Percentiles rank a stretch among this genome's conserved stretches.
Evolutionary conservation across 2,888 invertebrate species (phyloP).

Genomic region (Hydroisotoma schaefferi): DNA sequence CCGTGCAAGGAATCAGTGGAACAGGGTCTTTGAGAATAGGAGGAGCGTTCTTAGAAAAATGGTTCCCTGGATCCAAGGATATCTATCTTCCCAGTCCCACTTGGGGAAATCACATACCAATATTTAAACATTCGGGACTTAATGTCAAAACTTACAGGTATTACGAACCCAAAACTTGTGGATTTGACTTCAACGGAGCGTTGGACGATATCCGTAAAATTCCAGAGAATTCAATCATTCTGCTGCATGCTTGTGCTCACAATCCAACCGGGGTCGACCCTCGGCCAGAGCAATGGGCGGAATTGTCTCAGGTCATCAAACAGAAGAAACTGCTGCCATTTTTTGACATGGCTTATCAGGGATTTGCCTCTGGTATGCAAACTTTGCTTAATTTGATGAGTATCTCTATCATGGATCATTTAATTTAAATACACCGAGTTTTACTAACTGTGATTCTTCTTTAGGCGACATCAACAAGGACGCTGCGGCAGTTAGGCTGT

Average conservation of each 20-base stretch:
- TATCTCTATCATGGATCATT: background rate
- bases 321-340: conserved; percentile 78
- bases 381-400: no score
- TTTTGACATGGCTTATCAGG: conserved; percentile 99
- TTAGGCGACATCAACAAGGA: conserved; percentile 76
- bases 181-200: conserved; percentile 85
- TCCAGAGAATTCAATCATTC: conserved; percentile 80
- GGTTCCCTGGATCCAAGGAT: conserved; percentile 74
- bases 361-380: conserved; percentile 71
- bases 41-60: conserved; percentile 77
- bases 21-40: conserved; percentile 95
- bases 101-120: conserved; percentile 97
- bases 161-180: conserved; percentile 88
- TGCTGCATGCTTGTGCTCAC: conserved; percentile 89
- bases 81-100: conserved; percentile 87
- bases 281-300: conserved; percentile 67
- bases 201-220: conserved; percentile 92
- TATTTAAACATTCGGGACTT: conserved; percentile 84
- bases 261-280: conserved; percentile 98
- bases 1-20: conserved; percentile 85
- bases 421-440: background rate
- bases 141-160: conserved; percentile 82
- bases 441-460: conserved; percentile 18
- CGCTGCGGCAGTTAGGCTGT: conserved; percentile 81
- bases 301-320: conserved; percentile 78